Conservation (phyloP, 2,113 vertebrate species). For the Lophochroa leadbeateri region DNA sequence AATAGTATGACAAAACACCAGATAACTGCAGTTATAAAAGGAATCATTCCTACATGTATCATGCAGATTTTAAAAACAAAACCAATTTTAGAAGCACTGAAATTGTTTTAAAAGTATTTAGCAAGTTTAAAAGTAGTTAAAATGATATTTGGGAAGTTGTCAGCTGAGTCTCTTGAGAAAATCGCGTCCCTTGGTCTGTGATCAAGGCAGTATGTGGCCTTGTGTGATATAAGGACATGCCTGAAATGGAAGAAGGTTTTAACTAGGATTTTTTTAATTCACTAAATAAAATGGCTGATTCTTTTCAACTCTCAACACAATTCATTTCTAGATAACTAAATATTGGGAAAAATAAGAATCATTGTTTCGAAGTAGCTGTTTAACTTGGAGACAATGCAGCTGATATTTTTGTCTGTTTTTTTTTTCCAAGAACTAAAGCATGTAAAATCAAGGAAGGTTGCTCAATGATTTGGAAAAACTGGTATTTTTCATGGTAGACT, state of each 20-base stretch:
- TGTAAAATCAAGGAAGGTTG: not conserved
- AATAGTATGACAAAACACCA: not conserved
- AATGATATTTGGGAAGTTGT: not conserved
- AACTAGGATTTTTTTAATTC: not conserved
- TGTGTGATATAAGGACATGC: not conserved
- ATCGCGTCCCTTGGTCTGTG: not conserved
- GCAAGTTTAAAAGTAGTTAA: not conserved
- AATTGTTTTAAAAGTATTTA: not conserved
- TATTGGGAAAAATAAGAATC: not conserved
- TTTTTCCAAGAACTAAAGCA: not conserved
- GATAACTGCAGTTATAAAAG: not conserved
- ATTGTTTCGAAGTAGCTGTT: not conserved
- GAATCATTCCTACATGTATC: not conserved
- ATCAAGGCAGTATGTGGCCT: not conserved
- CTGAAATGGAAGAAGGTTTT: not conserved
- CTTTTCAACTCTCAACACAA: not conserved
- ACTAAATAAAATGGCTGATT: not conserved
- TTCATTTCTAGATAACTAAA: not conserved
- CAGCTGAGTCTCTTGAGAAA: not conserved
- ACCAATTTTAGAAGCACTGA: not conserved
- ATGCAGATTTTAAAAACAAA: not conserved
- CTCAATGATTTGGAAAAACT: not conserved
- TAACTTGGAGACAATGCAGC: not conserved
- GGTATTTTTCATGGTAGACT: not conserved
- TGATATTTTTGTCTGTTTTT: not conserved